Evolutionary conservation across 2,888 invertebrate genomes (phyloP).

Genomic region (Sepioteuthis lessoniana): DNA sequence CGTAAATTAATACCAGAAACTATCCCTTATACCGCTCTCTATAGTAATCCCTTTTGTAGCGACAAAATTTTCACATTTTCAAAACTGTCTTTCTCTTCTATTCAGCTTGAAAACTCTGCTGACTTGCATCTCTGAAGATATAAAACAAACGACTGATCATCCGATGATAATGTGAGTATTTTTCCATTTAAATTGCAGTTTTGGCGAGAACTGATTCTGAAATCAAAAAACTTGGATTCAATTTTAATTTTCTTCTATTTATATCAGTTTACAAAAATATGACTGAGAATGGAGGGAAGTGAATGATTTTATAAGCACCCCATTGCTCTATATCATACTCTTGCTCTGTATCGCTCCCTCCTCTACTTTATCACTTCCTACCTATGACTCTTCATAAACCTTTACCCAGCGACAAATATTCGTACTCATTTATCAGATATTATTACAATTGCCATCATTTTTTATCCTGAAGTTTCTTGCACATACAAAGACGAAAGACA

Average conservation of each 20-base stretch:
- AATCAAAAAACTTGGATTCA: neutral
- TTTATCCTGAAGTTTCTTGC: too few relatives aligned
- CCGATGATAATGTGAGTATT: neutral
- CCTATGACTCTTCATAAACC: neutral
- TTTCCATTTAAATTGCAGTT: neutral
- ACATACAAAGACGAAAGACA: too few relatives aligned
- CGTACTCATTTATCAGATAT: too few relatives aligned
- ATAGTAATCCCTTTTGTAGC: too few relatives aligned
- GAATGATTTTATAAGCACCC: neutral
- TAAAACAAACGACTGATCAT: neutral
- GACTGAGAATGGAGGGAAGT: neutral
- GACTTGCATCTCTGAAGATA: neutral
- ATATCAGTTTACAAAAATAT: neutral
- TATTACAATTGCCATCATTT: too few relatives aligned
- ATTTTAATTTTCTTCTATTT: too few relatives aligned
- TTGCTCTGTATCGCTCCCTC: neutral
- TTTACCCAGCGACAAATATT: too few relatives aligned
- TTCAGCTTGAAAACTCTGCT: neutral
- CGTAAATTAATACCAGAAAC: too few relatives aligned
- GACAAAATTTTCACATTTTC: too few relatives aligned
- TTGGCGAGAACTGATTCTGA: neutral
- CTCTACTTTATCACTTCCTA: neutral
- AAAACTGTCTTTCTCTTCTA: neutral
- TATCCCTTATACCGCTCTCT: too few relatives aligned
- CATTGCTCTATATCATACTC: neutral